A percentile compares a stretch with the other conserved stretches of the same genome.
Conservation (phyloP, 2,113 vertebrate genomes). For the Gadus chalcogrammus region DNA sequence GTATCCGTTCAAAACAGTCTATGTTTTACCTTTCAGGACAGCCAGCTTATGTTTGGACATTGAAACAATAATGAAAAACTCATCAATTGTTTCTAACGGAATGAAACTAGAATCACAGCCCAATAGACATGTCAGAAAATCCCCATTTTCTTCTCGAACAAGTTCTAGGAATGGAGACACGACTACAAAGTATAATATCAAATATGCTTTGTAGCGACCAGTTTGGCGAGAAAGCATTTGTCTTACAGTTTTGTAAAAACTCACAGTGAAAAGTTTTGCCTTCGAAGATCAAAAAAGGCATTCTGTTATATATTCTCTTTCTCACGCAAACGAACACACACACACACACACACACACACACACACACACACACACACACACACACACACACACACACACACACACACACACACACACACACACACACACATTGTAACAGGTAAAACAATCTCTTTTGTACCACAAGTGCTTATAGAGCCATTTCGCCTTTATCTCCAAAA, state of each 20-base stretch:
- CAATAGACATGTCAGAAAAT: conserved; percentile 38
- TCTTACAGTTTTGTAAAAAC: conserved; percentile 66
- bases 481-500: conserved; percentile 41
- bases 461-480: conserved; percentile 39
- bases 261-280: conserved; percentile 75
- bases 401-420: conserved; percentile 30
- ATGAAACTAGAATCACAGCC: conserved; percentile 58
- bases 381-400: conserved; percentile 17
- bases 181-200: conserved; percentile 57
- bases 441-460: conserved; percentile 48
- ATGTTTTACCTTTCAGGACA: conserved; percentile 1
- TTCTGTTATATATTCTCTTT: conserved; percentile 40
- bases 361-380: conserved; percentile 23
- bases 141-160: conserved; percentile 18
- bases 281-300: conserved; percentile 62
- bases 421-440: conserved; percentile 47
- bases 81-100: conserved; percentile 44
- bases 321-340: conserved; percentile 15
- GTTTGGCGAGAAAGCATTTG: conserved; percentile 71
- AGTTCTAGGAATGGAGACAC: conserved; percentile 57
- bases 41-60: conserved; percentile 5
- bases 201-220: conserved; percentile 63
- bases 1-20: conserved; percentile 20
- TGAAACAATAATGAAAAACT: conserved; percentile 31
- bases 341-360: conserved; percentile 24